These are phyloP conservation scores for Eilema sororculum DNA, from an alignment of 2,888 invertebrate genomes.

Conservation along the genomic window DNA sequence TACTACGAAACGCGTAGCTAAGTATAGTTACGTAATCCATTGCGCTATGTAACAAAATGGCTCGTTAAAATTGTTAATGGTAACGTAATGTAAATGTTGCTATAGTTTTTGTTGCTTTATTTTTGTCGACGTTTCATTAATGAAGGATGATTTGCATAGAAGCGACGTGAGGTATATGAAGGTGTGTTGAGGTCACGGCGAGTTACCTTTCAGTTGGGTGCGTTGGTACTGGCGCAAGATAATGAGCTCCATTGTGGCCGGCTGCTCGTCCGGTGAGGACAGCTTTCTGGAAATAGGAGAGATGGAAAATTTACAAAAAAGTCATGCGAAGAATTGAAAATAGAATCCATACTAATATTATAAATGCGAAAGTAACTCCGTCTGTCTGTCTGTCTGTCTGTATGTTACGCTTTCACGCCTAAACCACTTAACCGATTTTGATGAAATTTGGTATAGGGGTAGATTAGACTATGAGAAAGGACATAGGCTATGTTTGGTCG, in stretches of 20 bases:
- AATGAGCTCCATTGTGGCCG: slow-evolving; percentile 70
- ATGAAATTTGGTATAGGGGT: too few relatives aligned
- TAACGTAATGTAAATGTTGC: slow-evolving; percentile 29
- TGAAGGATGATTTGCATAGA: slow-evolving; percentile 47
- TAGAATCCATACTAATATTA: too few relatives aligned
- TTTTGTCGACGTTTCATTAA: slow-evolving; percentile 44
- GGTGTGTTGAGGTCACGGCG: slow-evolving; percentile 41
- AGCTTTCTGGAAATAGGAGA: slow-evolving; percentile 68
- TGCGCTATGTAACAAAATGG: slow-evolving; percentile 40
- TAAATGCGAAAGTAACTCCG: too few relatives aligned
- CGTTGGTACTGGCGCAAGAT: slow-evolving; percentile 53
- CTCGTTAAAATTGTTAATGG: slow-evolving; percentile 39
- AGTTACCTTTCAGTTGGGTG: slow-evolving; percentile 72
- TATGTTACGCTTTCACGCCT: too few relatives aligned
- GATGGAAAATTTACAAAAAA: slow-evolving; percentile 37
- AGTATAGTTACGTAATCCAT: slow-evolving; percentile 44
- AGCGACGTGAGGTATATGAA: slow-evolving; percentile 38
- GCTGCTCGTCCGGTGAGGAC: slow-evolving; percentile 63
- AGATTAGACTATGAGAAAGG: too few relatives aligned
- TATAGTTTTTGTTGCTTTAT: slow-evolving; percentile 40
- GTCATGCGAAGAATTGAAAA: slow-evolving; percentile 6
- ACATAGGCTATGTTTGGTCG: too few relatives aligned
- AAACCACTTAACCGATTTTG: too few relatives aligned
- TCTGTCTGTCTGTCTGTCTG: too few relatives aligned
- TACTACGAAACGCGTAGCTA: slow-evolving; percentile 34